Base-by-base conservation (phyloP, 2,888 invertebrate species). In the Zhuqinia jingwanae region DNA sequence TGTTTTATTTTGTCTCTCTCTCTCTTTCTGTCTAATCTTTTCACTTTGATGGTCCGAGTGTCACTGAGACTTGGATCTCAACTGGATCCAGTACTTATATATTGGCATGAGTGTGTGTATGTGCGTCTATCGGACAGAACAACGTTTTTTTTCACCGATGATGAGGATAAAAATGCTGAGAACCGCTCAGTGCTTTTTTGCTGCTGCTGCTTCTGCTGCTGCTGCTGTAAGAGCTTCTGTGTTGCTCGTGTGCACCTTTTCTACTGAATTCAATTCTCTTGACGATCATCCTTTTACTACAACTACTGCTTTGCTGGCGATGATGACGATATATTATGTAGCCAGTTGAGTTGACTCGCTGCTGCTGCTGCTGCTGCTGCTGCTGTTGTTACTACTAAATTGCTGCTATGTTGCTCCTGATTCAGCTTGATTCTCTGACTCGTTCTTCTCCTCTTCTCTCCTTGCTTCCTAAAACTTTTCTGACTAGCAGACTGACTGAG, bases 11-110 rank as follows among this genome's bases (percentile, higher is more conserved):
- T n/a, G n/a, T n/a, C 45, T 25, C 47, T 70, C 47, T 70, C 22
- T 47, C 22, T 47, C 27, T 82, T 76, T 75, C 56, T 79, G 50
- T 82, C 47, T 75, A 80, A 81, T 89, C 88, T 87, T 85, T 88
- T 87, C 89, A 87, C 89, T 89, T 76, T 85, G 88, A 87, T 88
- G 85, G 83, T 87, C 83, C 83, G 80, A 85, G 85, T 88, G 87
- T 87, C 85, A 88, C 89, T 89, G 89, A 89, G 88, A 80, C 60
- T 60, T 81, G 83, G 88, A 83, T 78, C 75, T 79, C 78, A 30
- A 82, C 81, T 81, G 81, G 81, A 87, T 87, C 86, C 86, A 87
- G 86, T 87, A 87, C 81, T 87, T 87, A 87, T 87, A 87, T 87
- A 81, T 81, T 86, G 8, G 3, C 36, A 36, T 81, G n/a, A n/a